These are phyloP conservation scores for Zaprionus capensis DNA, from an alignment of 1,140 invertebrate genomes.

Conservation along the genomic window DNA sequence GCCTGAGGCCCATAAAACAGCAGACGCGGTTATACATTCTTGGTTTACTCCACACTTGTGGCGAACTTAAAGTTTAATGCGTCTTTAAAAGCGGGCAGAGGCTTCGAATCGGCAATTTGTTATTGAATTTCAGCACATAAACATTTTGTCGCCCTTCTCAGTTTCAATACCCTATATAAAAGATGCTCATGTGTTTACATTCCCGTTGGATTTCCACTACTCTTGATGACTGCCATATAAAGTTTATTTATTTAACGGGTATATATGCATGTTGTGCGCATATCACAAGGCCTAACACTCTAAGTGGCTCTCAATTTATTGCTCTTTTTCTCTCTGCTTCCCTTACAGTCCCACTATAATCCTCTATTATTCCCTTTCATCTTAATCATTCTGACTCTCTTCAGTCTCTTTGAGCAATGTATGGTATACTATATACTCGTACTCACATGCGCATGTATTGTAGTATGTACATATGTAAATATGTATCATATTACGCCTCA, in stretches of 20 bases:
- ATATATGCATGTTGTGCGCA: not conserved
- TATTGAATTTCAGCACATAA: conserved; percentile 2
- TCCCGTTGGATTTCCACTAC: too few species aligned
- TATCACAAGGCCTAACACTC: not conserved
- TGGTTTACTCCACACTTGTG: not conserved
- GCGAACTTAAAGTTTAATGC: conserved; percentile 17
- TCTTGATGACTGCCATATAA: too few species aligned
- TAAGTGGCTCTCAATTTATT: not conserved
- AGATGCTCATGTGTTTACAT: not conserved
- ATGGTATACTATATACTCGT: not conserved
- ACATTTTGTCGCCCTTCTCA: not conserved
- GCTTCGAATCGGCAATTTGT: conserved; percentile 12
- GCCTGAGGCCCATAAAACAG: conserved; percentile 21
- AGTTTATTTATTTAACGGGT: too few species aligned
- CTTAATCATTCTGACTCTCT: too few species aligned
- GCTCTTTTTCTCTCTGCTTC: not conserved
- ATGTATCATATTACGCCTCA: not conserved
- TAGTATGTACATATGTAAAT: not conserved
- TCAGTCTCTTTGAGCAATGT: not conserved
- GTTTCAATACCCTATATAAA: conserved; percentile 1
- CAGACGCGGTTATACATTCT: conserved; percentile 6
- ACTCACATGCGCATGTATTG: not conserved
- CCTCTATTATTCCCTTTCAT: not conserved
- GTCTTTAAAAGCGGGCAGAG: not conserved
- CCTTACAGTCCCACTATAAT: not conserved